These are phyloP conservation scores for Mesoligia furuncula DNA, from an alignment of 2,888 invertebrate genomes.

Conservation along the genomic window DNA sequence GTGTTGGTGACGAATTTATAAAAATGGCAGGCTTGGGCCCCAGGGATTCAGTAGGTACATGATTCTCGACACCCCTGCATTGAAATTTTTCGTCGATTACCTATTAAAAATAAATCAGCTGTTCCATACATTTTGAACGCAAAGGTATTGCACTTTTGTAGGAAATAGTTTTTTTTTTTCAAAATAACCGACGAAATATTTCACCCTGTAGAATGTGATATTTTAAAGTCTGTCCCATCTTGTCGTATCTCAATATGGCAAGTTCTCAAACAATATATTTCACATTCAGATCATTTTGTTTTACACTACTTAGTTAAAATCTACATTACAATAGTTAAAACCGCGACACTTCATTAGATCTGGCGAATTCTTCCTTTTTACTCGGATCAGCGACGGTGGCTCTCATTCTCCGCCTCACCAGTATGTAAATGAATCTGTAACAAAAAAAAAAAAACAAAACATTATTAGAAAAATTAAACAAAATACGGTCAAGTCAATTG, in stretches of 20 bases:
- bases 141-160: too few relatives aligned
- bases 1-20: too few relatives aligned
- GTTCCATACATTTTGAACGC: too few relatives aligned
- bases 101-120: too few relatives aligned
- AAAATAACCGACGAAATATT: too few relatives aligned
- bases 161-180: too few relatives aligned
- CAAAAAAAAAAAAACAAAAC: conserved; percentile 16
- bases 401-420: conserved; percentile 75
- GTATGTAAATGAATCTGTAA: conserved; percentile 80
- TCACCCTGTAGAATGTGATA: neutral
- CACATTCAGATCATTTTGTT: conserved; percentile 33
- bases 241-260: conserved; percentile 7
- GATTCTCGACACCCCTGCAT: too few relatives aligned
- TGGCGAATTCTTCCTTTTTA: conserved; percentile 80
- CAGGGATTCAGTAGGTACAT: too few relatives aligned
- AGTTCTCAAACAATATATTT: conserved; percentile 11
- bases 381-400: conserved; percentile 70
- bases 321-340: conserved; percentile 70
- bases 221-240: conserved; percentile 8
- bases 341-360: conserved; percentile 82
- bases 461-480: neutral
- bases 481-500: neutral
- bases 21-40: too few relatives aligned
- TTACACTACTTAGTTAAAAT: conserved; percentile 28
- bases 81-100: too few relatives aligned